These are phyloP conservation scores for Clarias batrachus DNA, from an alignment of 2,113 vertebrate species.

Conservation along the genomic window DNA sequence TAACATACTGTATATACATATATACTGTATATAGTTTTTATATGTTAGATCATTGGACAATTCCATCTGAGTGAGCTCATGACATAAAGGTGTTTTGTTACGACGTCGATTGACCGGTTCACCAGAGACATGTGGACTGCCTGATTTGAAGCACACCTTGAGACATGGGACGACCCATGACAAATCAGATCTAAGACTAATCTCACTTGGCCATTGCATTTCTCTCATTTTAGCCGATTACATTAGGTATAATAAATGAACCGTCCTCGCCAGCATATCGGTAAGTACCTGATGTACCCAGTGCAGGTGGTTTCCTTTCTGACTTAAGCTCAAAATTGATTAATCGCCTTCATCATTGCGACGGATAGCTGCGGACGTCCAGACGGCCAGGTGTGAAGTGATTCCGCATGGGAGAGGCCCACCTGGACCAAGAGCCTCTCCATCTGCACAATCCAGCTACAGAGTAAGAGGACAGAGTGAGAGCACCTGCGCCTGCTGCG, in stretches of 20 bases:
- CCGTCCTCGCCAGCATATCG: not conserved
- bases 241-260: not conserved
- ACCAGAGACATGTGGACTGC: not conserved
- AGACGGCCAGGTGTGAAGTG: conserved; percentile 50
- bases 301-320: conserved; percentile 49
- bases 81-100: not conserved
- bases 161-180: too few relatives aligned
- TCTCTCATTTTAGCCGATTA: conserved; percentile 32
- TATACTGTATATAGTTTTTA: not conserved
- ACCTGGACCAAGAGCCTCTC: conserved; percentile 44
- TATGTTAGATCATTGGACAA: not conserved
- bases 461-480: conserved; percentile 44
- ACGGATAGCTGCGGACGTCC: conserved; percentile 31
- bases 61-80: not conserved
- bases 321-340: conserved; percentile 23
- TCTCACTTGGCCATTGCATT: conserved; percentile 4
- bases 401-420: conserved; percentile 17
- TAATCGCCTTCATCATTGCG: conserved; percentile 46
- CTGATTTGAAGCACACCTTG: not conserved
- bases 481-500: conserved; percentile 62
- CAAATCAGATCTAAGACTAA: not conserved
- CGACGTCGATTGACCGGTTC: not conserved
- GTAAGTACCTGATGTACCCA: not conserved
- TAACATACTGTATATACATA: not conserved
- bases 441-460: conserved; percentile 35